Evolutionary conservation across 2,888 invertebrate species (phyloP).

Genomic region (Ryuthela nishihirai): DNA sequence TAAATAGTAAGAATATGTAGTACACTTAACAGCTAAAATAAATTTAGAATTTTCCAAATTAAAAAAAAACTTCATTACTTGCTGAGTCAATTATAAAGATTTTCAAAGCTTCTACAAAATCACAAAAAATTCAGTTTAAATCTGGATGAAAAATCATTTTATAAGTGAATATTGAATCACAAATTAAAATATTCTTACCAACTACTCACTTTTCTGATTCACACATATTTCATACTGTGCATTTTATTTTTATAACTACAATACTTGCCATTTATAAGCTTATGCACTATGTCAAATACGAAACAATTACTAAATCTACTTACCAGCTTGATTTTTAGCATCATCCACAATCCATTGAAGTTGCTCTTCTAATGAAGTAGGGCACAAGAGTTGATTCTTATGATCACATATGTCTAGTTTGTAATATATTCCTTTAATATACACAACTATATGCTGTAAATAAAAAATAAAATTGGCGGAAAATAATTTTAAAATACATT

Average conservation of each 20-base stretch:
- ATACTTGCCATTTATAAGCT: background rate
- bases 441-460: slow-evolving; percentile 52
- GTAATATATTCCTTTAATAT: slow-evolving; percentile 52
- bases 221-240: background rate
- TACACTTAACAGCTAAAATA: too few species aligned
- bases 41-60: too few species aligned
- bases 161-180: background rate
- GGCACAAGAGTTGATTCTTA: slow-evolving; percentile 50
- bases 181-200: background rate
- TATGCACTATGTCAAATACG: background rate
- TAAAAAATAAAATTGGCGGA: too few species aligned
- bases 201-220: background rate
- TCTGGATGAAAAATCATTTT: too few species aligned
- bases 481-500: too few species aligned
- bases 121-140: too few species aligned
- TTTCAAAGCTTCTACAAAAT: too few species aligned
- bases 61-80: too few species aligned
- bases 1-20: too few species aligned
- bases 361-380: slow-evolving; percentile 50
- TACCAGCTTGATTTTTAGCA: slow-evolving; percentile 50
- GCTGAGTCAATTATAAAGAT: too few species aligned
- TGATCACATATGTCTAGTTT: slow-evolving; percentile 51
- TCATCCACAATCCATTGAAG: slow-evolving; percentile 53
- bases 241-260: background rate
- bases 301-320: background rate